Conservation (phyloP, 2,888 invertebrate genomes). For the Podabrus alpinus region DNA sequence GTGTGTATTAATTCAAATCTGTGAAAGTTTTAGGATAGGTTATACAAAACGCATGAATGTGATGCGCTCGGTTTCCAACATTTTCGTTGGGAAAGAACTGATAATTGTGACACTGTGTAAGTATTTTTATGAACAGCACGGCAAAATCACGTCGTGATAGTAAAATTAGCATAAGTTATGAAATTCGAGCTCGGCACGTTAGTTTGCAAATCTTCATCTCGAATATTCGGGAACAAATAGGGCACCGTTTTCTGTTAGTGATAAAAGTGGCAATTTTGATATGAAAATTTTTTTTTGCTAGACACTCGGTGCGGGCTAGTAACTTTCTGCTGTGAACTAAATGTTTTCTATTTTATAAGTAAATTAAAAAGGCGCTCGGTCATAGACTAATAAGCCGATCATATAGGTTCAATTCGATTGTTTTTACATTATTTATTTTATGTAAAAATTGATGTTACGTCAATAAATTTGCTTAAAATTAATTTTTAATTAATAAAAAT, state of each 20-base stretch:
- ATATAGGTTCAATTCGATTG: neutral
- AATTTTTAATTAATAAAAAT: constrained; percentile 20
- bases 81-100: constrained; percentile 44
- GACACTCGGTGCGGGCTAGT: neutral
- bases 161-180: constrained; percentile 11
- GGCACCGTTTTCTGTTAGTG: neutral
- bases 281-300: neutral
- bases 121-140: constrained; percentile 24
- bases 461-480: constrained; percentile 19
- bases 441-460: neutral
- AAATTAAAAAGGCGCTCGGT: neutral
- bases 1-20: constrained; percentile 12
- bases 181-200: neutral
- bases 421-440: neutral
- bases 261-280: neutral
- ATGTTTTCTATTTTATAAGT: neutral
- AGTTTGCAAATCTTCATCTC: neutral
- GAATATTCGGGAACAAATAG: neutral
- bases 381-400: neutral
- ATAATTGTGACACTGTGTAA: constrained; percentile 38
- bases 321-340: neutral
- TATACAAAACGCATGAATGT: constrained; percentile 37
- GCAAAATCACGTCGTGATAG: constrained; percentile 18
- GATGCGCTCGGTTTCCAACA: constrained; percentile 39
- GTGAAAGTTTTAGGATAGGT: constrained; percentile 37